Evolutionary conservation across 2,113 vertebrate genomes (phyloP).

Genomic region (Eulemur rufifrons): DNA sequence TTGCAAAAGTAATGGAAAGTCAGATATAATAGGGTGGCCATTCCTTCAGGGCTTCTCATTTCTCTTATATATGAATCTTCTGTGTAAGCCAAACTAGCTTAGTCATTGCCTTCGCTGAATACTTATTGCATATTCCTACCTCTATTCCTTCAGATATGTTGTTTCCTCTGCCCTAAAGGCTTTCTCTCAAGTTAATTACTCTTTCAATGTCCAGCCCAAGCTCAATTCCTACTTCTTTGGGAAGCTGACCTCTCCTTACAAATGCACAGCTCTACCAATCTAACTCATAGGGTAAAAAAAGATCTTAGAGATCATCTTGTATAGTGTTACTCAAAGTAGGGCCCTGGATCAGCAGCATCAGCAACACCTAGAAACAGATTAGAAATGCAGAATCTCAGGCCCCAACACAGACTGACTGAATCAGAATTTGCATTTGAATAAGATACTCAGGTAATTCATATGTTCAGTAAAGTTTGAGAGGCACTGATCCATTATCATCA

Average conservation of each 20-base stretch:
- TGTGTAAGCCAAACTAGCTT: neutral
- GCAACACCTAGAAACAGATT: neutral
- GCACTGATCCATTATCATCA: neutral
- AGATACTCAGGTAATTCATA: neutral
- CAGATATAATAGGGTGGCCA: neutral
- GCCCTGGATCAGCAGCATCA: neutral
- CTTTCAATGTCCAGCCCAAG: neutral
- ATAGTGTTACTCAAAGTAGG: neutral
- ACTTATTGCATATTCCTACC: neutral
- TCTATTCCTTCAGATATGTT: neutral
- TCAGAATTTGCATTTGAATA: conserved; percentile 29
- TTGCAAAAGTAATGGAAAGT: neutral
- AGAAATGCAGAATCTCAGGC: neutral
- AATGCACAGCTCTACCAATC: neutral
- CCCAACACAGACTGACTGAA: neutral
- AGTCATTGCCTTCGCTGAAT: neutral
- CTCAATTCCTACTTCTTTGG: neutral
- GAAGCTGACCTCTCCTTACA: conserved; percentile 5
- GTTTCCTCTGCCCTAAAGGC: neutral
- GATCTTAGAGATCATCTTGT: neutral
- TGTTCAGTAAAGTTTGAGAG: conserved; percentile 1
- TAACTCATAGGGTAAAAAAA: neutral
- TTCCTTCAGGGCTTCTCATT: neutral
- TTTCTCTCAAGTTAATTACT: conserved; percentile 11
- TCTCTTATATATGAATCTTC: neutral